Evolutionary conservation across 2,113 vertebrate species (phyloP).

Genomic region (Neoarius graeffei): DNA sequence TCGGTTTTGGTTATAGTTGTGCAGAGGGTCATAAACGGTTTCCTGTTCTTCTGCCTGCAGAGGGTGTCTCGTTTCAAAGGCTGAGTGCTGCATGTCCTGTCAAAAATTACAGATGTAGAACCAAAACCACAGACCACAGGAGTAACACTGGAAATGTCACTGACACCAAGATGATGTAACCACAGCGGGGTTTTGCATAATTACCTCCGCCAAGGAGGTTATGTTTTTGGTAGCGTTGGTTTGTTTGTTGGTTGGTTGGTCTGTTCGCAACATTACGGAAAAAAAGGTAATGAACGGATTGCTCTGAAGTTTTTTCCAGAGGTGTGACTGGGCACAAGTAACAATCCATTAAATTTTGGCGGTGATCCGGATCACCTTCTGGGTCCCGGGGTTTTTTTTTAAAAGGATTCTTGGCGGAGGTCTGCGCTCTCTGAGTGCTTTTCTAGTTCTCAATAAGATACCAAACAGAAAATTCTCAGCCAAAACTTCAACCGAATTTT

Average conservation of each 20-base stretch:
- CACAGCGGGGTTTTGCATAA: background rate
- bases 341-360: too few relatives aligned
- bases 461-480: background rate
- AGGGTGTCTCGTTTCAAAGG: conserved; percentile 87
- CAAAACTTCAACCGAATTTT: background rate
- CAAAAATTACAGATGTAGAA: conserved; percentile 8
- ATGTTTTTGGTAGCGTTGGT: too few relatives aligned
- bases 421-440: too few relatives aligned
- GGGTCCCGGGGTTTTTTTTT: too few relatives aligned
- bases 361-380: too few relatives aligned
- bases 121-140: background rate
- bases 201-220: too few relatives aligned
- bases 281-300: too few relatives aligned
- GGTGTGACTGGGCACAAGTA: too few relatives aligned
- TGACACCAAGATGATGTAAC: background rate
- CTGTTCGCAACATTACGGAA: too few relatives aligned
- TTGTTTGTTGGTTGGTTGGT: too few relatives aligned
- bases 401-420: too few relatives aligned
- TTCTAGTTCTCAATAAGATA: background rate
- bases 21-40: conserved; percentile 89
- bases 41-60: conserved; percentile 94
- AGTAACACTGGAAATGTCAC: background rate
- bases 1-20: conserved; percentile 78
- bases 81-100: conserved; percentile 88
- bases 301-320: too few relatives aligned